Evolutionary conservation across 2,888 invertebrate genomes (phyloP).

Genomic region (Metallyticus violacea): DNA sequence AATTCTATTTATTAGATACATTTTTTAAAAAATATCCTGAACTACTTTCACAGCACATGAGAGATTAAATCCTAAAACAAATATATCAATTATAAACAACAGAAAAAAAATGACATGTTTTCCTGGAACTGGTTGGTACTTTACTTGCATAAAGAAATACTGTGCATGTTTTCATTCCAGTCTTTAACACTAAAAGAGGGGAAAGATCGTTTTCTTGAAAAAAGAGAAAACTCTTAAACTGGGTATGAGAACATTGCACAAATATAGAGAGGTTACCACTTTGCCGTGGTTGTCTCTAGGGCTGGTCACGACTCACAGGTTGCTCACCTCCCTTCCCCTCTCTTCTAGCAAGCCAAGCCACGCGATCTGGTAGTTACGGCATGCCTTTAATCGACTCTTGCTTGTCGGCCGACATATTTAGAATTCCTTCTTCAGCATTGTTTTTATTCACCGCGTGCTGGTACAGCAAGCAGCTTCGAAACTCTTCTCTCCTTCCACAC

Average conservation of each 20-base stretch:
- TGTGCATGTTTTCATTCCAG: too few species aligned
- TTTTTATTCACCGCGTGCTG: not conserved
- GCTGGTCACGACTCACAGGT: not conserved
- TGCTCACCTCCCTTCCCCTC: not conserved
- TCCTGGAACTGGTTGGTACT: too few species aligned
- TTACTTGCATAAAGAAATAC: too few species aligned
- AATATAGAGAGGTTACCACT: not conserved
- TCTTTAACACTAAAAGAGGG: too few species aligned
- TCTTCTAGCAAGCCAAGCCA: not conserved
- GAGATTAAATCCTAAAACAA: too few species aligned
- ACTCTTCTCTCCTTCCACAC: not conserved
- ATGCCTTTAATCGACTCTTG: not conserved
- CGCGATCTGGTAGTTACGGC: not conserved
- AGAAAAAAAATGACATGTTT: too few species aligned
- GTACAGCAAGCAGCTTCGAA: not conserved
- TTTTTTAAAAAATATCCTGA: too few species aligned
- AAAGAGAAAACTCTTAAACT: not conserved
- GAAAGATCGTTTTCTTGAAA: too few species aligned
- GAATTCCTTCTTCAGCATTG: not conserved
- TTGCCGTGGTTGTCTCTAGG: not conserved
- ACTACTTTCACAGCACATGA: too few species aligned
- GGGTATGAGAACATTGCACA: too few species aligned
- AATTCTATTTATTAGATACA: too few species aligned
- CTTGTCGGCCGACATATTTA: not conserved
- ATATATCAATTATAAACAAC: too few species aligned